Evolutionary conservation across 2,113 vertebrate species (phyloP), one percentile per base, ranked within the genome.

Genomic region (Noturus placidus): DNA sequence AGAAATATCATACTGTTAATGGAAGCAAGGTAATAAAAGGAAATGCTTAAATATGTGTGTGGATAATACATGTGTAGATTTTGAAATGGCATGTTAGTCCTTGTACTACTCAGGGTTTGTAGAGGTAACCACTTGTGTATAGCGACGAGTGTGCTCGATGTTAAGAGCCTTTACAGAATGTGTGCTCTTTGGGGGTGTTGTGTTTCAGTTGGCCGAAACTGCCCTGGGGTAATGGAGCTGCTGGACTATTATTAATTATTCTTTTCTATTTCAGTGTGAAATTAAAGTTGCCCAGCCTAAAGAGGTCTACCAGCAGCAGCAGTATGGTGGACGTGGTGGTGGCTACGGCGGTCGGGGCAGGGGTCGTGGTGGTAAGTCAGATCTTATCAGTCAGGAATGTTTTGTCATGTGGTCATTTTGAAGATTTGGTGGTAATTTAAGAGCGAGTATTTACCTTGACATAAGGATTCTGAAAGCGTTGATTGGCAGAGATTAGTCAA

Each of bases 231-330:
- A 61, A 38, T 13, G 30, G 9, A 57, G 7, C 46, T 35, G 56
- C 2, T 38, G 89, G 4, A 89, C 42, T 88, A 56, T 8, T 27
- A 15, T 87, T 90, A 2, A 30, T 88, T 42, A 89, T 70, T 89
- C 89, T 87, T 0, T 56, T 80, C 35, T 25, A 83, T 95, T 95
- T 33, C 92, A 99, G 98, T 99, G 98, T 92, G 98, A 99, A 94
- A 98, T 99, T 52, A 99, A 99, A 94, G 96, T 98, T 86, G 98
- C 98, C 85, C 98, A 99, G 92, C 98, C 98, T 88, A 99, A 99
- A 95, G 98, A 99, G 92, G 97, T 99, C 69, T 99, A 99, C 93
- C 97, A 99, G 94, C 98, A 99, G 93, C 98, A 99, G 92, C 98
- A 99, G 94, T 99, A 96, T 83, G 97, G 98, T 50, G 96, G 96